A percentile compares a stretch with the other conserved stretches of the same genome.
Conservation (phyloP, 2,888 invertebrate species). For the Adela reaumurella region DNA sequence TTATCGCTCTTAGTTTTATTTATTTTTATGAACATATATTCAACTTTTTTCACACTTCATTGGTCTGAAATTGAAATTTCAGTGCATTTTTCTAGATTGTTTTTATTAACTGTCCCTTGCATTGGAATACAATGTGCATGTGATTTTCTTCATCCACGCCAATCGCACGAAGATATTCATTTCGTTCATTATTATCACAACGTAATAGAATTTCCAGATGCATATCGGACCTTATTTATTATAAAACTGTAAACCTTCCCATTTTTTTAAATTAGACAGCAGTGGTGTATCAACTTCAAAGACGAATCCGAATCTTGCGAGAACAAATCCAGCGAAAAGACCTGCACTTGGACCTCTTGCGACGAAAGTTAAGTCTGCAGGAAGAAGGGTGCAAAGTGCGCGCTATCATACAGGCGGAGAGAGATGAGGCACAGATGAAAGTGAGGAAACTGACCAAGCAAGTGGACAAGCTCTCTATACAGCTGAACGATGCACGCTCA, state of each 20-base stretch:
- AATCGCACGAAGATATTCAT: no score
- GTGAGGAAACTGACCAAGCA: conserved; percentile 80
- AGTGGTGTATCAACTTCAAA: conserved; percentile 85
- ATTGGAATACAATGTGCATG: no score
- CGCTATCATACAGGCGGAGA: conserved; percentile 57
- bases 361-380: conserved; percentile 82
- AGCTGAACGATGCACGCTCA: conserved; percentile 76
- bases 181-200: no score
- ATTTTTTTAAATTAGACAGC: conserved; percentile 64
- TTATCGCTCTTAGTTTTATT: no score
- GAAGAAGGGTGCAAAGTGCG: conserved; percentile 58
- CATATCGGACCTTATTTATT: no score
- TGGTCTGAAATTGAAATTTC: neutral
- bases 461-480: conserved; percentile 75
- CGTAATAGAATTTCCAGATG: no score
- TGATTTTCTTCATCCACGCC: no score
- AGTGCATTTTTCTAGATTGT: no score
- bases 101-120: no score
- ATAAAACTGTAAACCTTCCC: no score
- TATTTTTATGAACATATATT: neutral
- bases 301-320: conserved; percentile 77
- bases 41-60: neutral
- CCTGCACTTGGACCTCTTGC: conserved; percentile 82
- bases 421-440: conserved; percentile 65
- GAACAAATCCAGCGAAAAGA: conserved; percentile 92